phyloP scores from a whole-genome alignment of 2,888 invertebrate genomes.

The Euplagia quadripunctaria region DNA sequence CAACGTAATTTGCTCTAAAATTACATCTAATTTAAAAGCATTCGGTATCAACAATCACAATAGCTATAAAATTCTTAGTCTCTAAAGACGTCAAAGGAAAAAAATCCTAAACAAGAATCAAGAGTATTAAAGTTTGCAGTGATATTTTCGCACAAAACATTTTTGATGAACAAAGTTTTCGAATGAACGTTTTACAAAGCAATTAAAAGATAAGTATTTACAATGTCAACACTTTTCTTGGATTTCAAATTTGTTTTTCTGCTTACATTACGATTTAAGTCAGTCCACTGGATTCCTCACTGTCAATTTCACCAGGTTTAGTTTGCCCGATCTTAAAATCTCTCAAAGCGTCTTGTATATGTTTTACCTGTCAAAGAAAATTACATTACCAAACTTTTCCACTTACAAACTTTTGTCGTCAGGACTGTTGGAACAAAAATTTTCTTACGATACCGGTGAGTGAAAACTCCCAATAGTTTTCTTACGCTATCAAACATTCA shows the following conservation, averaged over 20 bases:
- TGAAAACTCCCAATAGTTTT: constrained; percentile 18
- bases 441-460: constrained; percentile 1
- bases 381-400: constrained; percentile 31
- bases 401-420: constrained; percentile 1
- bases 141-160: constrained; percentile 62
- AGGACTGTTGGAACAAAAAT: constrained; percentile 14
- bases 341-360: constrained; percentile 90
- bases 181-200: constrained; percentile 62
- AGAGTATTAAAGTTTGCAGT: constrained; percentile 55
- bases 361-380: constrained; percentile 82
- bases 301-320: constrained; percentile 66
- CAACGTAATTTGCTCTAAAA: constrained; percentile 11
- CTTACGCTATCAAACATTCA: constrained; percentile 42
- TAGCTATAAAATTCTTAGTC: constrained; percentile 35
- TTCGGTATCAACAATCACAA: constrained; percentile 35
- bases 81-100: constrained; percentile 33
- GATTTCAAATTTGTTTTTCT: constrained; percentile 42
- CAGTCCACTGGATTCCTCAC: constrained; percentile 67
- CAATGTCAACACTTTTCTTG: constrained; percentile 36
- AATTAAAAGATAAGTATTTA: constrained; percentile 58
- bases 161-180: constrained; percentile 65
- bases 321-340: constrained; percentile 88
- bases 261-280: constrained; percentile 64
- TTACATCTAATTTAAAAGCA: constrained; percentile 41
- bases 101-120: constrained; percentile 37